A percentile compares a stretch with the other conserved stretches of the same genome.
phyloP scores from a whole-genome alignment of 2,888 invertebrate genomes.

The Tholera decimalis region DNA sequence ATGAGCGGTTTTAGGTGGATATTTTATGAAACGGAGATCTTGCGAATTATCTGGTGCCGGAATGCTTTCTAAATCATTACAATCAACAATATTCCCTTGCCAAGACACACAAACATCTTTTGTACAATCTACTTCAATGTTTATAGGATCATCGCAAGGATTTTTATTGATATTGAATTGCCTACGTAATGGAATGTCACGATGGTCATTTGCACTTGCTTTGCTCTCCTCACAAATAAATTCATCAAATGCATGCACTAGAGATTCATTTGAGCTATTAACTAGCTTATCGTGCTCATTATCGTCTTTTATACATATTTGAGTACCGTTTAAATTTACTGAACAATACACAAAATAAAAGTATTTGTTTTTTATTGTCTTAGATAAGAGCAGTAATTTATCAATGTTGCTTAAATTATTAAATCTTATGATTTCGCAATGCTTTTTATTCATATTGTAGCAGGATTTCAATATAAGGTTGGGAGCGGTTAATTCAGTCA shows the following conservation, averaged over 20 bases:
- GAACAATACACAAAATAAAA: constrained; percentile 85
- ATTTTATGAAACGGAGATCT: too few species aligned
- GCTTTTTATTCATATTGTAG: constrained; percentile 61
- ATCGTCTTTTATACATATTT: constrained; percentile 79
- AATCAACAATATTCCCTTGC: background rate
- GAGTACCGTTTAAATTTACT: constrained; percentile 78
- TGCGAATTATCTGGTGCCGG: background rate
- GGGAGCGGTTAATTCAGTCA: constrained; percentile 76
- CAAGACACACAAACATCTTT: background rate
- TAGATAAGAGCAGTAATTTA: constrained; percentile 79
- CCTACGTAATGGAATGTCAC: background rate
- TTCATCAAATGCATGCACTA: constrained; percentile 80
- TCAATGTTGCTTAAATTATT: constrained; percentile 81
- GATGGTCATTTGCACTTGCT: background rate
- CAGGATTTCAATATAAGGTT: constrained; percentile 74
- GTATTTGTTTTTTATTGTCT: constrained; percentile 75
- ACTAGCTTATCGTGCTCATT: constrained; percentile 75
- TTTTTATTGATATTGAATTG: background rate
- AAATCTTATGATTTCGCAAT: constrained; percentile 79
- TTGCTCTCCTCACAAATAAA: constrained; percentile 81
- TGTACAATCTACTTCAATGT: background rate
- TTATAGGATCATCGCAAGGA: background rate
- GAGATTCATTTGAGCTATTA: constrained; percentile 77
- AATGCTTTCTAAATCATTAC: background rate
- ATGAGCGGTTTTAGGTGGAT: too few species aligned